phyloP scores from a whole-genome alignment of 2,113 vertebrate genomes.

The Herpailurus yagouaroundi region DNA sequence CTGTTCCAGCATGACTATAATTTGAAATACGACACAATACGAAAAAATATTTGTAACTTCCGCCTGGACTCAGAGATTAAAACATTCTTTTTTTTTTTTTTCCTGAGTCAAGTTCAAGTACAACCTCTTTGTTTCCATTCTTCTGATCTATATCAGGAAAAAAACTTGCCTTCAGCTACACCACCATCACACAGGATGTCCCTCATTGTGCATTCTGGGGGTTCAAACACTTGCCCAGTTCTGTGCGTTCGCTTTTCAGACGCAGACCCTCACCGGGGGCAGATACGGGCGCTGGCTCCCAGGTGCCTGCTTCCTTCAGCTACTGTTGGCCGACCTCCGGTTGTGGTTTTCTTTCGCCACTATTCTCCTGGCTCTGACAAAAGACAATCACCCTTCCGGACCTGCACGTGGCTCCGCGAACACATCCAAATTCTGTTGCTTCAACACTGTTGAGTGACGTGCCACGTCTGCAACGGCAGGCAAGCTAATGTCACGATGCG shows the following conservation, averaged over 20 bases:
- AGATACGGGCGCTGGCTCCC: background rate
- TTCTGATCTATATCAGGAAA: background rate
- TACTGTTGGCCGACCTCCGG: background rate
- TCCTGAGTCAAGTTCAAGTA: background rate
- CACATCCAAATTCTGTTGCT: background rate
- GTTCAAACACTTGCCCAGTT: background rate
- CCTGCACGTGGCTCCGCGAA: background rate
- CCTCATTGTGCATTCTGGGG: background rate
- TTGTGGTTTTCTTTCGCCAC: background rate
- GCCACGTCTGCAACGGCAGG: background rate
- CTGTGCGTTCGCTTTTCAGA: background rate
- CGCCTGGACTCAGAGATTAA: background rate
- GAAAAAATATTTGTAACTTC: background rate
- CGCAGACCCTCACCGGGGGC: background rate
- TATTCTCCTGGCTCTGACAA: slow-evolving; percentile 39
- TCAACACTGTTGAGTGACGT: background rate
- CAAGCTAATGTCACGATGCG: background rate
- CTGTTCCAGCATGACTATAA: background rate
- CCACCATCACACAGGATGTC: background rate
- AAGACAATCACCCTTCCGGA: background rate
- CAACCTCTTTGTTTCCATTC: background rate
- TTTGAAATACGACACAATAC: background rate
- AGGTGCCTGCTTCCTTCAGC: background rate
- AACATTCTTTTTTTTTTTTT: background rate
- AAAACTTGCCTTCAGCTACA: background rate